A percentile compares a stretch with the other conserved stretches of the same genome.
These are phyloP conservation scores for cat (Felis catus) DNA, from an alignment of 2,113 vertebrate species.

Conservation along the genomic window F.catus_Fca126_mat1.0 CM031428.1:2762501-2763000, in stretches of 20 bases:
- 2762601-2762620: neutral
- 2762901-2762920: neutral
- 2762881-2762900: neutral
- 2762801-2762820: slow-evolving; percentile 59
- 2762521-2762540: neutral
- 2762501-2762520: neutral
- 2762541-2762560: fast-evolving
- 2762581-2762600: neutral
- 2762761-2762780: slow-evolving; percentile 94
- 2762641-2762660: fast-evolving
- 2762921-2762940: neutral
- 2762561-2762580: fast-evolving
- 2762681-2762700: slow-evolving; percentile 98
- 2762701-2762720: slow-evolving; percentile 95
- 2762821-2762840: neutral
- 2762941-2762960: neutral
- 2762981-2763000: slow-evolving; percentile 54
- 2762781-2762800: slow-evolving; percentile 91
- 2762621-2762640: neutral
- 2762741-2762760: slow-evolving; percentile 98
- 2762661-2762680: slow-evolving; percentile 93
- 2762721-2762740: slow-evolving; percentile 96
- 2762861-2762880: neutral
- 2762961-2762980: neutral
- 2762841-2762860: neutral